phyloP scores from a whole-genome alignment of 2,797 vertebrate genomes.

The Luscinia luscinia region DNA sequence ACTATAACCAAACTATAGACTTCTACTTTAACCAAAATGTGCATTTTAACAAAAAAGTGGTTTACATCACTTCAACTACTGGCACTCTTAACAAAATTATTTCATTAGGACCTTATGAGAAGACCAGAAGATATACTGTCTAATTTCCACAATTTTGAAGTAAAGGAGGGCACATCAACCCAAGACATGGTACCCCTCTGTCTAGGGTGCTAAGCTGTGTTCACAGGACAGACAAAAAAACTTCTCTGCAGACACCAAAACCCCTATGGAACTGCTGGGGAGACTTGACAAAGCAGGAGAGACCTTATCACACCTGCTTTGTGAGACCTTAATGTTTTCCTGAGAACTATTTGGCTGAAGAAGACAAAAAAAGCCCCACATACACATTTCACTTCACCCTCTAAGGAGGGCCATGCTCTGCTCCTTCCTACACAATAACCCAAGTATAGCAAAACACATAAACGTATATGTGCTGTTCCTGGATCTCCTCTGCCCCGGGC shows the following conservation, averaged over 20 bases:
- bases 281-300: not conserved
- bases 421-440: not conserved
- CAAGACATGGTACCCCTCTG: rapidly evolving
- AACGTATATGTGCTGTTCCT: not conserved
- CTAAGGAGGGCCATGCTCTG: too few species aligned
- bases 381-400: not conserved
- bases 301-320: not conserved
- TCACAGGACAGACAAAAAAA: not conserved
- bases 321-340: not conserved
- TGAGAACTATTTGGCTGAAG: not conserved
- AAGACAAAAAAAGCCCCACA: too few species aligned
- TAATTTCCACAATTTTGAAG: not conserved
- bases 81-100: not conserved
- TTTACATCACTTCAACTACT: not conserved
- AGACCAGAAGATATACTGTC: not conserved
- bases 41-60: not conserved
- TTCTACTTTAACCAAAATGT: not conserved
- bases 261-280: rapidly evolving
- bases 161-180: not conserved
- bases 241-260: rapidly evolving
- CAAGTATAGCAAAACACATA: rapidly evolving
- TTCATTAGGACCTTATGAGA: not conserved
- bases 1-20: too few species aligned
- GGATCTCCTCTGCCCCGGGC: not conserved
- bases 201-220: rapidly evolving